Evolutionary conservation across 1,140 invertebrate genomes (phyloP).

Genomic region (Cepaea nemoralis): DNA sequence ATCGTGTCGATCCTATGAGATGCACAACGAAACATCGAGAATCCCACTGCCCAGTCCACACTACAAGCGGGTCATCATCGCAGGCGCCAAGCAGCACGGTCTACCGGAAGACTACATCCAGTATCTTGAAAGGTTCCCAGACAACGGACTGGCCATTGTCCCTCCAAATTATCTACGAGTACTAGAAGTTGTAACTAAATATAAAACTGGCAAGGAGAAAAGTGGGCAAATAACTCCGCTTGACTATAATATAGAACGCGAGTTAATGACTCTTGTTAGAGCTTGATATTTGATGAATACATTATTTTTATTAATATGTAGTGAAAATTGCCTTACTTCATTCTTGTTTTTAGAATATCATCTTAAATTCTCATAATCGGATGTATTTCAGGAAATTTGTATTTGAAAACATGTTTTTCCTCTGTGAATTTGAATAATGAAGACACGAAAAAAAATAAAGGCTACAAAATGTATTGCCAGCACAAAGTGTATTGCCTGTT

Average conservation of each 20-base stretch:
- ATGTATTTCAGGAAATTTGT: too few relatives aligned
- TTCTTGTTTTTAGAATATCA: too few relatives aligned
- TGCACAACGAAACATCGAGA: constrained; percentile 73
- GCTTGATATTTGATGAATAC: neutral
- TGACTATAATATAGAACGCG: constrained; percentile 8
- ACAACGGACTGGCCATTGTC: constrained; percentile 75
- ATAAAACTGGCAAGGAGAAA: neutral
- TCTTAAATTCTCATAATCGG: too few relatives aligned
- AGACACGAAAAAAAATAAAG: too few relatives aligned
- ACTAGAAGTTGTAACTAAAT: constrained; percentile 12
- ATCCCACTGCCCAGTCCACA: constrained; percentile 80
- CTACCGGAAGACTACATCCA: constrained; percentile 80
- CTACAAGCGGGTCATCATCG: constrained; percentile 78
- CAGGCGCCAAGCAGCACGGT: constrained; percentile 80
- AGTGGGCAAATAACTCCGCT: neutral
- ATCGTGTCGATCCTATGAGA: constrained; percentile 80
- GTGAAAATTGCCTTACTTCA: too few relatives aligned
- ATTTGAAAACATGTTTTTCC: too few relatives aligned
- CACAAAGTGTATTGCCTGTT: too few relatives aligned
- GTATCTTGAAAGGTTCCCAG: constrained; percentile 76
- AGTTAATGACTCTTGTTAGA: neutral
- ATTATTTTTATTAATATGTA: too few relatives aligned
- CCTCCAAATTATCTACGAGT: constrained; percentile 14
- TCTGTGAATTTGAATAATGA: too few relatives aligned
- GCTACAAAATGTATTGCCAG: too few relatives aligned